These are phyloP conservation scores for Sclerodermus sp. DNA, from an alignment of 2,888 invertebrate genomes.

Conservation along the genomic window DNA sequence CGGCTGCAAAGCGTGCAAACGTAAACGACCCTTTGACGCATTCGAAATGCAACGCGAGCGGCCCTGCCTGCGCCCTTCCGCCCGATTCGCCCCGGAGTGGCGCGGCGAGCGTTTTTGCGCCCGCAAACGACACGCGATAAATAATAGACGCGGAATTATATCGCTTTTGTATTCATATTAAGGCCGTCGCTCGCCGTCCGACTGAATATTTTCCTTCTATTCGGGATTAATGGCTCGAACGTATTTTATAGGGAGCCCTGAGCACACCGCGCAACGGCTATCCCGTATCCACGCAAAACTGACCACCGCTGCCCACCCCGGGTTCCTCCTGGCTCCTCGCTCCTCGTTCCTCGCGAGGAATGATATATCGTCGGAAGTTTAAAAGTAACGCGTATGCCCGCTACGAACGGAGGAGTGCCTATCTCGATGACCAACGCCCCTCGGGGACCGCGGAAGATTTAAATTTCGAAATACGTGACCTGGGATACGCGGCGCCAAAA, in stretches of 20 bases:
- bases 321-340: no score
- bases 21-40: constrained; percentile 39
- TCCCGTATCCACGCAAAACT: constrained; percentile 43
- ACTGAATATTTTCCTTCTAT: constrained; percentile 53
- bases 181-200: constrained; percentile 39
- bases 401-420: constrained; percentile 4
- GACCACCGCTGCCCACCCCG: constrained; percentile 42
- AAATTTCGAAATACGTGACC: constrained; percentile 41
- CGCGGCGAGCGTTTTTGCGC: constrained; percentile 27
- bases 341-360: constrained; percentile 20
- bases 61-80: constrained; percentile 12
- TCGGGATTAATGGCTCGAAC: constrained; percentile 58
- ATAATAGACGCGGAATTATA: constrained; percentile 50
- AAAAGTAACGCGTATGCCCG: constrained; percentile 43
- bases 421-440: constrained; percentile 9
- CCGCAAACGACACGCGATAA: constrained; percentile 40
- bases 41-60: constrained; percentile 21
- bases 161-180: constrained; percentile 58
- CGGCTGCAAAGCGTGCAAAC: constrained; percentile 14
- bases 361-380: constrained; percentile 55
- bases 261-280: constrained; percentile 1
- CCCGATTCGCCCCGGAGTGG: no score
- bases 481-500: constrained; percentile 20
- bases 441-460: constrained; percentile 42
- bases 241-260: constrained; percentile 53